These are phyloP conservation scores for Phaethon lepturus DNA, from an alignment of 2,113 vertebrate genomes.

Conservation along the genomic window DNA sequence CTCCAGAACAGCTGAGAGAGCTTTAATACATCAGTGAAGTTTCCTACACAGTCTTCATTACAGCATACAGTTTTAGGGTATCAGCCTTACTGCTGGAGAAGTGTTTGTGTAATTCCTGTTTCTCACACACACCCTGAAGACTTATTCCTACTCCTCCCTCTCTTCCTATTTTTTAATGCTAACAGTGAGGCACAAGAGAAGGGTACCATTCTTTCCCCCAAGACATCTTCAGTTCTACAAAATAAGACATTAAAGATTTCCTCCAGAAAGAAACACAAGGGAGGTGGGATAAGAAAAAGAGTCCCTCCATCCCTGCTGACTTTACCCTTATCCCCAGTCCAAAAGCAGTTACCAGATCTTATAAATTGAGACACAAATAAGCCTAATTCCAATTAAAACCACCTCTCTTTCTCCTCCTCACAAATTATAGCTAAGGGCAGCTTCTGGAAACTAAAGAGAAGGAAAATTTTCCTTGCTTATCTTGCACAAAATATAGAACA, in stretches of 20 bases:
- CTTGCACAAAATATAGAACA: slow-evolving; percentile 20
- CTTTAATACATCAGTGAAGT: not conserved
- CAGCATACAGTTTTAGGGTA: not conserved
- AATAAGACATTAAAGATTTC: not conserved
- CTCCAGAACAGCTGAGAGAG: not conserved
- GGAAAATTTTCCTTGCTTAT: not conserved
- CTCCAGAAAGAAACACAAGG: not conserved
- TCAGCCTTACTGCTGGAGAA: not conserved
- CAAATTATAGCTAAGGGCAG: not conserved
- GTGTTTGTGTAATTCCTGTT: not conserved
- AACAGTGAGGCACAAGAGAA: not conserved
- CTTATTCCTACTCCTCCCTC: not conserved
- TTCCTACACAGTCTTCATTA: fast-evolving
- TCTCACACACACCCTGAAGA: not conserved
- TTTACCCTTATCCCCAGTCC: not conserved
- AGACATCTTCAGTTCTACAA: not conserved
- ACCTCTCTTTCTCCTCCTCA: not conserved
- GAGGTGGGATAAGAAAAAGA: not conserved
- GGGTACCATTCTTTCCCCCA: not conserved
- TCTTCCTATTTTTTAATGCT: not conserved
- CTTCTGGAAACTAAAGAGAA: not conserved
- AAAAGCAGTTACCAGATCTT: not conserved
- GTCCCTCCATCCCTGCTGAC: not conserved
- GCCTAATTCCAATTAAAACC: not conserved
- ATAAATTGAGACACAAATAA: not conserved